Conservation (phyloP, 2,888 invertebrate genomes). For the Esperia sulphurella region DNA sequence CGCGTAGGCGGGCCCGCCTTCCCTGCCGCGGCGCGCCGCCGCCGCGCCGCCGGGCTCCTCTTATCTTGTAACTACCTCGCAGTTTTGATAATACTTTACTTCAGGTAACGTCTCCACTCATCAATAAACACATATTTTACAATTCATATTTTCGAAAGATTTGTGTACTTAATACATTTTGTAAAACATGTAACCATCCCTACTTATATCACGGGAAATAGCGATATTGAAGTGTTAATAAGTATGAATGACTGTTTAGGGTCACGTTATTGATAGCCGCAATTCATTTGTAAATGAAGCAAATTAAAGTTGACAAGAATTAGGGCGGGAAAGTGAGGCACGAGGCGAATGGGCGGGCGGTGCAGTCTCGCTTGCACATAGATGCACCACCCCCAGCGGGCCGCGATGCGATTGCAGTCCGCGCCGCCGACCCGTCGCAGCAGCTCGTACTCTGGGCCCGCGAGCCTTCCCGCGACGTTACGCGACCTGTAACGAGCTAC, state of each 20-base stretch:
- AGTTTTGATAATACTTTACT: background rate
- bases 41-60: background rate
- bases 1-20: constrained; percentile 33
- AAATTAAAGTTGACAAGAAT: constrained; percentile 41
- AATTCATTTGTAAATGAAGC: constrained; percentile 17
- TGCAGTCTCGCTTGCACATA: constrained; percentile 76
- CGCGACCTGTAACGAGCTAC: constrained; percentile 74
- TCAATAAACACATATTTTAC: background rate
- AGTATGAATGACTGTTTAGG: background rate
- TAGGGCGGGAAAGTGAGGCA: constrained; percentile 78
- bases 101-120: background rate
- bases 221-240: background rate
- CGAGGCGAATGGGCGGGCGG: constrained; percentile 69
- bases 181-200: no score
- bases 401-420: constrained; percentile 63
- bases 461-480: constrained; percentile 48
- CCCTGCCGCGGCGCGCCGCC: constrained; percentile 1
- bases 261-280: background rate
- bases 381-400: constrained; percentile 69
- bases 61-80: background rate
- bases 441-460: constrained; percentile 56
- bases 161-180: no score
- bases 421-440: constrained; percentile 56
- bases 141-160: no score
- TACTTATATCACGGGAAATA: no score